Evolutionary conservation across 2,113 vertebrate species (phyloP).

Genomic region (Sebastes schlegelii): DNA sequence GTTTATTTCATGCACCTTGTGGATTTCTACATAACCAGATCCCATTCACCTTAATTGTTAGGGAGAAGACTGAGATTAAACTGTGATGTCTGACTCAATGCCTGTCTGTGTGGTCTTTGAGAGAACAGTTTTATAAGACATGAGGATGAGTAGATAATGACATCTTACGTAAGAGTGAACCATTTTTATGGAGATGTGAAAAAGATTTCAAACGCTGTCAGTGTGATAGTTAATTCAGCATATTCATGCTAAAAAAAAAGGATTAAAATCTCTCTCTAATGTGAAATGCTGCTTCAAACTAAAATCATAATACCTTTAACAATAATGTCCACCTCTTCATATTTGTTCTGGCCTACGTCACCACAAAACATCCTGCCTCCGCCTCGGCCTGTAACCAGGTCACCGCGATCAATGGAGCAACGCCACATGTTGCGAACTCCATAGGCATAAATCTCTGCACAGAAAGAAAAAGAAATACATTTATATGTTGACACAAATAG

Average conservation of each 20-base stretch:
- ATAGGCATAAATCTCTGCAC: constrained; percentile 84
- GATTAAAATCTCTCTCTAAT: not conserved
- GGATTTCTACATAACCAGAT: constrained; percentile 10
- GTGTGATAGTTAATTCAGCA: not conserved
- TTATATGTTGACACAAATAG: not conserved
- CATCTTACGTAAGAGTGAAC: not conserved
- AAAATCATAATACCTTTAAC: constrained; percentile 70
- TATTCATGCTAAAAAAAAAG: not conserved
- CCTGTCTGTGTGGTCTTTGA: not conserved
- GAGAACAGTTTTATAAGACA: not conserved
- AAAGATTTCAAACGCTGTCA: not conserved
- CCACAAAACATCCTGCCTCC: constrained; percentile 86
- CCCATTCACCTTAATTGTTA: constrained; percentile 18
- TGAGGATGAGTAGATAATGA: constrained; percentile 4
- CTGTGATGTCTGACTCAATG: constrained; percentile 11
- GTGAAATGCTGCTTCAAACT: not conserved
- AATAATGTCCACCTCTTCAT: constrained; percentile 87
- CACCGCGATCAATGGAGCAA: constrained; percentile 87
- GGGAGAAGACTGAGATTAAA: constrained; percentile 3
- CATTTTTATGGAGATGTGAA: not conserved
- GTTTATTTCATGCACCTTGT: constrained; percentile 20
- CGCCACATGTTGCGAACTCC: constrained; percentile 90
- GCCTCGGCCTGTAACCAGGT: constrained; percentile 74
- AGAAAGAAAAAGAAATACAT: not conserved
- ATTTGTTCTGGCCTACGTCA: constrained; percentile 89